These are phyloP conservation scores for Artemisiospiza belli DNA, from an alignment of 2,113 vertebrate genomes.

Conservation along the genomic window DNA sequence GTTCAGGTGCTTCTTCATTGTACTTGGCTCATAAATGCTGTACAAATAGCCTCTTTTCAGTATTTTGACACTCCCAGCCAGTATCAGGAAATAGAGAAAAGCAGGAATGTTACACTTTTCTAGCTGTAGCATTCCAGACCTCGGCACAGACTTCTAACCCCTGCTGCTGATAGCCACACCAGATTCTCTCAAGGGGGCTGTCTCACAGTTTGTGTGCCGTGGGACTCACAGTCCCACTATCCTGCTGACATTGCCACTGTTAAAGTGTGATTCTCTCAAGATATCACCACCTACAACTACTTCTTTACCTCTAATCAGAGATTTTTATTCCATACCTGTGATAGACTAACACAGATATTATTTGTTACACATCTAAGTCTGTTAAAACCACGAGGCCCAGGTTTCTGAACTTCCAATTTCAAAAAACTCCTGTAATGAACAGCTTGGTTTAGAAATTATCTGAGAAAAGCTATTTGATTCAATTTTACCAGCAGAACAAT, in stretches of 20 bases:
- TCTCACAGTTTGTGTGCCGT: background rate
- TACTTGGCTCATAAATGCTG: background rate
- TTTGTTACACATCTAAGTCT: background rate
- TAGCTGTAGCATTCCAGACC: background rate
- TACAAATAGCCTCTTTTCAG: background rate
- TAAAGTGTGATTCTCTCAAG: background rate
- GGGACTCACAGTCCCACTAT: background rate
- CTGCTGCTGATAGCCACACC: background rate
- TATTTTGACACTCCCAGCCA: background rate
- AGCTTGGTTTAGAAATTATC: background rate
- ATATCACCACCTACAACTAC: background rate
- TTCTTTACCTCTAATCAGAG: background rate
- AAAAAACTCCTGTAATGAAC: background rate
- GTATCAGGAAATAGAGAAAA: background rate
- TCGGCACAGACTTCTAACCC: background rate
- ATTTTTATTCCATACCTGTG: background rate
- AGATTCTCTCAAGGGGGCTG: background rate
- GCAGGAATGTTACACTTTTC: background rate
- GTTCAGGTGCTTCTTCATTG: conserved; percentile 28
- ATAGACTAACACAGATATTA: background rate
- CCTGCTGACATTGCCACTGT: background rate
- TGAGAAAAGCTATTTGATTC: background rate
- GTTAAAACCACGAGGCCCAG: background rate
- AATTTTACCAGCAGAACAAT: background rate
- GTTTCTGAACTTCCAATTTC: background rate